phyloP scores from a whole-genome alignment of 2,888 invertebrate species.

The Ischnus inquisitorius region DNA sequence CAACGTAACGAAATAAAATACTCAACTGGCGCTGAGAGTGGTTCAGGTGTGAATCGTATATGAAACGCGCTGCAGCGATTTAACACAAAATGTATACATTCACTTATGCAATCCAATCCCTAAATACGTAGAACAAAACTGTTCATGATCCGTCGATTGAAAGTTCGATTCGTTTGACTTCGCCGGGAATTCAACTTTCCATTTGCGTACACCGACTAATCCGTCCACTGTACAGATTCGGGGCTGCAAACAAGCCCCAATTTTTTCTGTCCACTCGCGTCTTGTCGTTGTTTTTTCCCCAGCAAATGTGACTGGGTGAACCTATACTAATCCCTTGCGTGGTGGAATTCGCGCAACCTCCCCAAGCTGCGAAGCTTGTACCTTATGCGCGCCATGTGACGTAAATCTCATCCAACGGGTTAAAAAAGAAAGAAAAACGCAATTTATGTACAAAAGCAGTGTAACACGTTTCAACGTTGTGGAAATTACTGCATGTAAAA shows the following conservation, averaged over 20 bases:
- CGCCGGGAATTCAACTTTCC: conserved; percentile 6
- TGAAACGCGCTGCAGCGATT: neutral
- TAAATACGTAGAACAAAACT: neutral
- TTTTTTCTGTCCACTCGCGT: neutral
- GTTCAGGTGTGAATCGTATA: neutral
- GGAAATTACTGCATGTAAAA: too few species aligned
- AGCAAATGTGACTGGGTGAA: too few species aligned
- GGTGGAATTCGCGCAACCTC: too few species aligned
- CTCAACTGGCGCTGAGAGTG: neutral
- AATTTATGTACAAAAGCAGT: too few species aligned
- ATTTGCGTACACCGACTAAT: neutral
- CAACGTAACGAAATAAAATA: neutral
- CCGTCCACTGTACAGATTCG: conserved; percentile 4
- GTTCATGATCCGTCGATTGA: neutral
- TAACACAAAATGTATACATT: neutral
- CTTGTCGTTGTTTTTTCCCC: too few species aligned
- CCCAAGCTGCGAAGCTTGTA: too few species aligned
- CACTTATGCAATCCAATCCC: neutral
- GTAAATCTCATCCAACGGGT: too few species aligned
- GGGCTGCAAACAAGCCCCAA: neutral
- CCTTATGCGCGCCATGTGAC: too few species aligned
- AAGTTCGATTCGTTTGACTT: neutral
- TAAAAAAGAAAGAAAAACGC: too few species aligned
- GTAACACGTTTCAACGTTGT: too few species aligned
- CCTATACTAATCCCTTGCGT: too few species aligned